These are phyloP conservation scores for Agriopis leucophaearia DNA, from an alignment of 2,888 invertebrate genomes.

Conservation along the genomic window DNA sequence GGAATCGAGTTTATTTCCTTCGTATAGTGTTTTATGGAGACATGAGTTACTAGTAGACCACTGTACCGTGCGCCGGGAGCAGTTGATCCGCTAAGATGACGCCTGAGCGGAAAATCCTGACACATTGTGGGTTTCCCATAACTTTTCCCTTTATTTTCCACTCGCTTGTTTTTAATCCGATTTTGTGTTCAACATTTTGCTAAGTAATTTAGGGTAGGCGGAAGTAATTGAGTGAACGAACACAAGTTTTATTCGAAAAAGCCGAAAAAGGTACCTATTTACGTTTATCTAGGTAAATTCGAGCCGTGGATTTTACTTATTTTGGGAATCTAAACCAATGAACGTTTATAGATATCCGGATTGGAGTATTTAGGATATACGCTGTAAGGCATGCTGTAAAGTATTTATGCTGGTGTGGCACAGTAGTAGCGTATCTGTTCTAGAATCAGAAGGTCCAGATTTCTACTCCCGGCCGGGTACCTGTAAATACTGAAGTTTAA, in stretches of 20 bases:
- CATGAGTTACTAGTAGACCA: constrained; percentile 7
- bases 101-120: constrained; percentile 41
- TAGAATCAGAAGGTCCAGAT: too few species aligned
- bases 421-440: too few species aligned
- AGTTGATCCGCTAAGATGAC: constrained; percentile 48
- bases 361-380: not conserved
- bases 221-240: constrained; percentile 31
- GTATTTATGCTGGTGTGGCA: too few species aligned
- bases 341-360: constrained; percentile 16
- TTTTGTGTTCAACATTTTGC: constrained; percentile 33
- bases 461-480: too few species aligned
- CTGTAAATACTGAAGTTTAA: too few species aligned
- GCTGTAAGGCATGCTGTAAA: not conserved
- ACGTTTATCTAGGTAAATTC: constrained; percentile 27
- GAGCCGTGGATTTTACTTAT: constrained; percentile 14
- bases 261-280: constrained; percentile 21
- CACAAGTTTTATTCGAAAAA: constrained; percentile 12
- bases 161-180: constrained; percentile 44
- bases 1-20: too few species aligned
- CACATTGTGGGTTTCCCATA: constrained; percentile 43
- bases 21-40: not conserved
- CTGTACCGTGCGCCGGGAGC: not conserved
- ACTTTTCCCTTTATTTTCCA: constrained; percentile 43
- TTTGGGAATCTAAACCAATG: constrained; percentile 18
- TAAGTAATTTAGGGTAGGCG: constrained; percentile 31